phyloP scores from a whole-genome alignment of 2,888 invertebrate genomes.

The Platypus cylindrus region DNA sequence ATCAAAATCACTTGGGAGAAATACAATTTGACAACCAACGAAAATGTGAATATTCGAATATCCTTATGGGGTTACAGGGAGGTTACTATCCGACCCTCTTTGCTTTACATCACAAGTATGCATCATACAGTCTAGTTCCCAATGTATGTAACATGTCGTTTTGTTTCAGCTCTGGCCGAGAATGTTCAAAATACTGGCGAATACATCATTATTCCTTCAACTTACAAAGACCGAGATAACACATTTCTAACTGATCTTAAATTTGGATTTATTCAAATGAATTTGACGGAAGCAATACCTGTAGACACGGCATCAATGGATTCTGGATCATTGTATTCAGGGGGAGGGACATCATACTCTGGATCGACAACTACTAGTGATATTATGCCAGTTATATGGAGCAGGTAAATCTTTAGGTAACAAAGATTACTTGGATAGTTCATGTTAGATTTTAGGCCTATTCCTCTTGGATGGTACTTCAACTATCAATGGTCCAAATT shows the following conservation, averaged over 20 bases:
- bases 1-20: conserved; percentile 74
- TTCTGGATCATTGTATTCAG: conserved; percentile 1
- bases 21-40: conserved; percentile 71
- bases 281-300: conserved; percentile 59
- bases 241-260: conserved; percentile 58
- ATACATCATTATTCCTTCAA: conserved; percentile 60
- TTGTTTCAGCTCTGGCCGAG: conserved; percentile 44
- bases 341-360: too few relatives aligned
- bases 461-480: conserved; percentile 90
- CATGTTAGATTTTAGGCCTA: conserved; percentile 51
- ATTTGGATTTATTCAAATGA: conserved; percentile 80
- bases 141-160: too few relatives aligned
- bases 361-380: conserved; percentile 15
- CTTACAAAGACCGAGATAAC: conserved; percentile 58
- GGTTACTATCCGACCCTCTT: conserved; percentile 64
- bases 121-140: too few relatives aligned
- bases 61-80: conserved; percentile 86
- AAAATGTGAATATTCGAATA: conserved; percentile 63
- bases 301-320: conserved; percentile 38
- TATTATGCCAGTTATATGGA: conserved; percentile 59
- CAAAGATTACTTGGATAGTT: not conserved
- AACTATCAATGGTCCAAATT: conserved; percentile 74
- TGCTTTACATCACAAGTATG: conserved; percentile 58
- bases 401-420: conserved; percentile 31
- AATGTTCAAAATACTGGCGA: conserved; percentile 40